Percentiles rank a stretch among this genome's conserved stretches.
phyloP scores from a whole-genome alignment of 2,113 vertebrate species.

The Seriola quinqueradiata region DNA sequence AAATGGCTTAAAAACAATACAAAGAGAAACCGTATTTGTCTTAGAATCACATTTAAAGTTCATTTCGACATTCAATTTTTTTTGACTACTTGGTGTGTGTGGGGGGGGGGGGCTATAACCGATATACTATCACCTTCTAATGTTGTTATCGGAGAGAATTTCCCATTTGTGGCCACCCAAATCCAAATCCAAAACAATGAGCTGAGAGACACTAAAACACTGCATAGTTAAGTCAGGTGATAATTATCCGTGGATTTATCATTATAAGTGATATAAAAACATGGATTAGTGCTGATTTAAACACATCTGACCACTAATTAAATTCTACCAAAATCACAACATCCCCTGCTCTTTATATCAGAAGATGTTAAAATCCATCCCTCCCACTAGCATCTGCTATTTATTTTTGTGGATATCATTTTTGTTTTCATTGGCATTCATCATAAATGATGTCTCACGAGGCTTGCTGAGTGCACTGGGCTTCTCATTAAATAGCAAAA shows the following conservation, averaged over 20 bases:
- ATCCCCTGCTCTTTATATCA: background rate
- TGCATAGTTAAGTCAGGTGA: background rate
- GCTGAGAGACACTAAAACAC: background rate
- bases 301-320: background rate
- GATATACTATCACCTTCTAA: background rate
- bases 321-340: background rate
- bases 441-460: background rate
- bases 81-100: background rate
- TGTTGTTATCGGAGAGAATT: background rate
- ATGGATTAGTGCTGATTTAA: conserved; percentile 2
- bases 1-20: background rate
- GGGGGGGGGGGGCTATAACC: too few relatives aligned
- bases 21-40: background rate
- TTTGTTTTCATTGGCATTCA: conserved; percentile 34
- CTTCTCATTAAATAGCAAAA: conserved; percentile 31
- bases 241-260: background rate
- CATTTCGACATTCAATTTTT: background rate
- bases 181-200: background rate
- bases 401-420: background rate
- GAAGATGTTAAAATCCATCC: background rate
- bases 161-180: background rate
- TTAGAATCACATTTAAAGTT: background rate
- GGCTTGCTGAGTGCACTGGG: background rate
- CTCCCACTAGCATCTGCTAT: conserved; percentile 24
- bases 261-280: background rate